Base-by-base conservation (phyloP, 2,888 invertebrate genomes). In the Zaprionus bogoriensis region DNA sequence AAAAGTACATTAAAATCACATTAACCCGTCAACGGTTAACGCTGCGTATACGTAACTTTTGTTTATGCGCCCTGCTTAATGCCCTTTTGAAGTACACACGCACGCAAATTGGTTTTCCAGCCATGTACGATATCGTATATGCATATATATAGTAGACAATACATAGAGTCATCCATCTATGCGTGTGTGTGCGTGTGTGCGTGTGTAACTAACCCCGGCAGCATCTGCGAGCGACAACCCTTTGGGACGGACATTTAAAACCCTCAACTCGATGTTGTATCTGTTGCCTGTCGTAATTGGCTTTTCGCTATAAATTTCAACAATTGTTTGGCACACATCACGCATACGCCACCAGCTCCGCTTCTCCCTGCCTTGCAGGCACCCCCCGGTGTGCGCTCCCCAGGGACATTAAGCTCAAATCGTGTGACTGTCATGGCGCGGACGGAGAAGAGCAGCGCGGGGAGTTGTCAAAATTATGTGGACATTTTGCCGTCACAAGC, bases 1-100 rank as follows among this genome's bases (percentile, higher is more conserved):
- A 82, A 82, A 82, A 82, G 83, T 85, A 82, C 82, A 82, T 82
- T 82, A 82, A 85, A 85, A 85, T 82, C 85, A 77, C 82, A 82
- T 82, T 82, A 82, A 79, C 85, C 85, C 82, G 85, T 85, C 85
- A 85, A 75, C 77, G 80, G 75, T 67, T 68, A 77, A 75, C 80
- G 59, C 66, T 62, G 70, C 75, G 82, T 81, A 75, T 82, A 70
- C 74, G 77, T 67, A 82, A 85, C 83, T 81, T 84, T 81, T 81
- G 85, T 79, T 84, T 84, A 81, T 84, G 68, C 69, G 48, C 47
- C 74, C 61, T 62, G 74, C 74, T 63, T 80, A 83, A 80, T 80
- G 81, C 76, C 83, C 71, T 67, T 74, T 74, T 76, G 66, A 84
- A 84, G 78, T 83, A 67, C 69, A 61, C 36, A 63, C 45, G 46